phyloP scores from a whole-genome alignment of 64 coral and sea anemone genomes.

The Actinia equina region DNA sequence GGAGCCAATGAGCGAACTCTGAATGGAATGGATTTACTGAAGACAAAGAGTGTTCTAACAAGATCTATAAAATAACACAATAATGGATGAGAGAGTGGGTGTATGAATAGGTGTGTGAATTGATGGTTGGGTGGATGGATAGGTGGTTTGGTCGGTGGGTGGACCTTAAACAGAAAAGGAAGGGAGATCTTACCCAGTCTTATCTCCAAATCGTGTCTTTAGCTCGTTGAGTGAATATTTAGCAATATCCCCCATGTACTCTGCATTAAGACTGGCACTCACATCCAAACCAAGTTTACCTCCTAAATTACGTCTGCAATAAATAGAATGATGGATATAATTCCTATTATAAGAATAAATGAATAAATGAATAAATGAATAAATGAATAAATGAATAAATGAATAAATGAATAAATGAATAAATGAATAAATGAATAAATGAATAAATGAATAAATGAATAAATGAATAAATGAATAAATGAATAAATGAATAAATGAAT shows the following conservation, averaged over 20 bases:
- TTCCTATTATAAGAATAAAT: background rate
- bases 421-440: too few species aligned
- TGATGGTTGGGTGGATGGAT: background rate
- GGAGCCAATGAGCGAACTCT: too few species aligned
- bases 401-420: too few species aligned
- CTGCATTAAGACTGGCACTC: constrained; percentile 50
- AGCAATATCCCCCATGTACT: constrained; percentile 87
- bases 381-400: too few species aligned
- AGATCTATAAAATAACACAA: too few species aligned
- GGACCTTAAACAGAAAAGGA: background rate
- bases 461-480: too few species aligned
- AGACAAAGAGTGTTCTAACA: too few species aligned
- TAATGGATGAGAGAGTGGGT: background rate
- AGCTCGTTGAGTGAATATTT: constrained; percentile 73
- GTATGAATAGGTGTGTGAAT: background rate
- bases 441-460: too few species aligned
- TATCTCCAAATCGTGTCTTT: constrained; percentile 74
- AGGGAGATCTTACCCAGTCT: constrained; percentile 56
- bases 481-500: too few species aligned
- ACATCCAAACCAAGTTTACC: constrained; percentile 91
- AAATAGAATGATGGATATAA: background rate
- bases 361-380: too few species aligned
- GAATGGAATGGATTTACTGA: too few species aligned
- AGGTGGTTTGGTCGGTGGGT: too few species aligned
- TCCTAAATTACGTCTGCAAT: constrained; percentile 79